phyloP scores from a whole-genome alignment of 37 sponge, comb jelly and placozoan genomes.

The Oscarella lobularis region DNA sequence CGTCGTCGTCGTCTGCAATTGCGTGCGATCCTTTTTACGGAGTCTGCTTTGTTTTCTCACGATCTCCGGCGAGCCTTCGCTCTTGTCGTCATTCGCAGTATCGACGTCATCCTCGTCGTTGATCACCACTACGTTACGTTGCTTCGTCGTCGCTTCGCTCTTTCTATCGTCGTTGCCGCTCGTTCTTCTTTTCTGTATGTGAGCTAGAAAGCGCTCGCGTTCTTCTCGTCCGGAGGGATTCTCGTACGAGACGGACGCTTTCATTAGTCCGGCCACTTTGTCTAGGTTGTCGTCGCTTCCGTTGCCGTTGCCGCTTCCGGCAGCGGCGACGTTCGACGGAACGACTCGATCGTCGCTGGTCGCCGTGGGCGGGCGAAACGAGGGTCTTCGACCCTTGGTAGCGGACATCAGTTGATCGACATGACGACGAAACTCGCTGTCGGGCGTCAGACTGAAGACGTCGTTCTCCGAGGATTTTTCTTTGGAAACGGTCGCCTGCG shows the following conservation, averaged over 20 bases:
- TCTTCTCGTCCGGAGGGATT: conserved; percentile 46
- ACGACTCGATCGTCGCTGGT: not conserved
- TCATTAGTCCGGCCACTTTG: not conserved
- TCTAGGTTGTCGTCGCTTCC: not conserved
- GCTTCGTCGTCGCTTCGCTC: not conserved
- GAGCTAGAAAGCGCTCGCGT: conserved; percentile 43
- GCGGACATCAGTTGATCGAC: not conserved
- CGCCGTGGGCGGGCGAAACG: not conserved
- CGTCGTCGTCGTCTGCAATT: no score
- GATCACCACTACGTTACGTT: not conserved
- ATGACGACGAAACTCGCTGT: not conserved
- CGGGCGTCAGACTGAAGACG: not conserved
- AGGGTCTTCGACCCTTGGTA: not conserved
- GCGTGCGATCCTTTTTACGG: not conserved
- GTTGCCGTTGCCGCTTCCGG: not conserved
- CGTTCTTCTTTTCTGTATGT: conserved; percentile 27
- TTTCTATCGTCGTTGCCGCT: no score
- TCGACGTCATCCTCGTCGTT: not conserved
- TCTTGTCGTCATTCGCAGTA: not conserved
- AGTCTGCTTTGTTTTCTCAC: not conserved
- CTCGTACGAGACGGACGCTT: conserved; percentile 34
- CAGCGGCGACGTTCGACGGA: not conserved
- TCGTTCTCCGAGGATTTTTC: not conserved
- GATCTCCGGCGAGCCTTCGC: not conserved
- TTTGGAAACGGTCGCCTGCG: not conserved